Evolutionary conservation across 23 tunicate species (phyloP).

Genomic region (Ascidia mentula): DNA sequence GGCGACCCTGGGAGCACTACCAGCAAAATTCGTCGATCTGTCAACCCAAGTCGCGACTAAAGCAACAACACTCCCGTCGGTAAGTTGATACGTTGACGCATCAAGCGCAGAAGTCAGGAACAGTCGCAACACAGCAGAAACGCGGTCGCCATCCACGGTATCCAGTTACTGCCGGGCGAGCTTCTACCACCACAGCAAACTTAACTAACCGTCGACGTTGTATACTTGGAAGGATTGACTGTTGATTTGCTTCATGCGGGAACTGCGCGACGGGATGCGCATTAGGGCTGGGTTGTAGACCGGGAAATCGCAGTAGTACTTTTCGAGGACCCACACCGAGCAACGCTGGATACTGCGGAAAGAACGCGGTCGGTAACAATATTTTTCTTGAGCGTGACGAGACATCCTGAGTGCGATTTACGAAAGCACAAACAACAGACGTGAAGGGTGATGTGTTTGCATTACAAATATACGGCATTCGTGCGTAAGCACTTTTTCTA

Average conservation of each 20-base stretch:
- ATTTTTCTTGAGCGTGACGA: no score
- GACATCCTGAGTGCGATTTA: no score
- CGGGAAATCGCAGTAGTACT: slow-evolving; percentile 94
- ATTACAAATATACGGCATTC: no score
- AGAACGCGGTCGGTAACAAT: background rate
- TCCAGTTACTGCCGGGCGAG: background rate
- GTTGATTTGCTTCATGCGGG: slow-evolving; percentile 82
- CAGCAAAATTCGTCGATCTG: no score
- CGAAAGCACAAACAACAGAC: no score
- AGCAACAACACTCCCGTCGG: no score
- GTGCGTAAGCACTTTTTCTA: no score
- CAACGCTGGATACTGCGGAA: slow-evolving; percentile 76
- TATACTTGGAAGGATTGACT: slow-evolving; percentile 79
- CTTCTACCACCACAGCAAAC: background rate
- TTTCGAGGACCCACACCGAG: slow-evolving; percentile 90
- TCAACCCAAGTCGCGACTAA: no score
- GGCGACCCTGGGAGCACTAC: no score
- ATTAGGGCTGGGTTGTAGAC: slow-evolving; percentile 95
- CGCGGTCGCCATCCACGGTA: background rate
- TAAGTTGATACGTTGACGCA: no score
- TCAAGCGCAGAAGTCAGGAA: background rate
- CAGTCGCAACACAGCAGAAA: background rate
- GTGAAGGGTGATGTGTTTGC: no score
- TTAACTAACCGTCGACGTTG: slow-evolving; percentile 82
- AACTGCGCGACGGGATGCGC: slow-evolving; percentile 74